Evolutionary conservation across 1,140 invertebrate species (phyloP).

Genomic region (Aradophagus sp.): DNA sequence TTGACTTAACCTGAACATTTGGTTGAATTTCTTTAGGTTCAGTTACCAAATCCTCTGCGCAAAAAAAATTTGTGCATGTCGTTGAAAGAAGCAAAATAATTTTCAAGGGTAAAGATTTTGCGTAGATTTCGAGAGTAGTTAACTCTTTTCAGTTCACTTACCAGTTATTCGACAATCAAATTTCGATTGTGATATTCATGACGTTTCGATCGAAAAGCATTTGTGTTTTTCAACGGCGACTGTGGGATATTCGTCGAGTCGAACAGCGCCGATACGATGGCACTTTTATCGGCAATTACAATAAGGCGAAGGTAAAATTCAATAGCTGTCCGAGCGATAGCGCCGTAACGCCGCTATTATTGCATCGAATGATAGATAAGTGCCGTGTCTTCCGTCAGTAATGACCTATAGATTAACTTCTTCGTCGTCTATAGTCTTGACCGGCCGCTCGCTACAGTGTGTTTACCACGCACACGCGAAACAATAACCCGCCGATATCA

Average conservation of each 20-base stretch:
- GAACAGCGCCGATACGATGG: constrained; percentile 21
- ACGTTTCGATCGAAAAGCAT: constrained; percentile 1
- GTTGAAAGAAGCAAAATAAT: too few species aligned
- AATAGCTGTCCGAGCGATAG: constrained; percentile 28
- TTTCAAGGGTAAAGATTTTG: constrained; percentile 1
- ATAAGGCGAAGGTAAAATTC: constrained; percentile 38
- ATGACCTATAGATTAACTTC: constrained; percentile 45
- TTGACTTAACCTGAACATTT: too few species aligned
- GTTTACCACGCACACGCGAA: too few species aligned
- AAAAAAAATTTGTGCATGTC: too few species aligned
- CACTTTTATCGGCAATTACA: constrained; percentile 33
- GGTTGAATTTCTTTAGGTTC: too few species aligned
- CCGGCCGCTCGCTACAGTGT: constrained; percentile 13
- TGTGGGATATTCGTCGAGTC: constrained; percentile 9
- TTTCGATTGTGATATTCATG: too few species aligned
- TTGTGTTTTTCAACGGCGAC: constrained; percentile 3
- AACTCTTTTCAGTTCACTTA: too few species aligned
- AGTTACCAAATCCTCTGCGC: too few species aligned
- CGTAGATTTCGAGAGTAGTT: constrained; percentile 2
- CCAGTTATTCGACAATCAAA: too few species aligned
- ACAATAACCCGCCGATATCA: too few species aligned
- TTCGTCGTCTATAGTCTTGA: constrained; percentile 24
- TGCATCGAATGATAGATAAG: constrained; percentile 28
- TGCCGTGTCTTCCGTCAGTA: constrained; percentile 28
- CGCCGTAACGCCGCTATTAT: constrained; percentile 19